A percentile compares a stretch with the other conserved stretches of the same genome.
phyloP scores from a whole-genome alignment of 2,888 invertebrate genomes.

The Pantelozetes paolii region DNA sequence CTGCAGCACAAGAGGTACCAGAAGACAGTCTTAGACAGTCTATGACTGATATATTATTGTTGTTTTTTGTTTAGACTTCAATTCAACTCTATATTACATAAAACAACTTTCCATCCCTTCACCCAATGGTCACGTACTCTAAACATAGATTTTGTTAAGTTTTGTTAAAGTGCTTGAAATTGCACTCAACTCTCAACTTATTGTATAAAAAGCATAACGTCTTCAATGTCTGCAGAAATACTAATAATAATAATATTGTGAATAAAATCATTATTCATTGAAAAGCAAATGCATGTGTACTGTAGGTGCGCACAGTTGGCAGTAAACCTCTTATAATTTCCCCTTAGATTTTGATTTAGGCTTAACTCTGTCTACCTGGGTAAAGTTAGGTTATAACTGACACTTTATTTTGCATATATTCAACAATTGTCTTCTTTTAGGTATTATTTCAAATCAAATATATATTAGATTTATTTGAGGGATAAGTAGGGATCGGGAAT shows the following conservation, averaged over 20 bases:
- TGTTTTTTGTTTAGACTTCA: background rate
- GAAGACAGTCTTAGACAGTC: conserved; percentile 16
- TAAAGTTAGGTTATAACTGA: background rate
- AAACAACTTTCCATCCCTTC: background rate
- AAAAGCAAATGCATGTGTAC: background rate
- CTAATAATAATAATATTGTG: conserved; percentile 25
- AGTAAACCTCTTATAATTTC: conserved; percentile 18
- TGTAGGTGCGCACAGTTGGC: background rate
- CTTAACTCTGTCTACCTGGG: background rate
- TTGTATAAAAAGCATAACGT: background rate
- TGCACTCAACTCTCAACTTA: background rate
- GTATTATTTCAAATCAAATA: background rate
- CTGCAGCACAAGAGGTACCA: no score
- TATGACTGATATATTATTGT: background rate
- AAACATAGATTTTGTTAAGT: conserved; percentile 25
- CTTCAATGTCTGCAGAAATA: background rate
- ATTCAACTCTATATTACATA: conserved; percentile 12
- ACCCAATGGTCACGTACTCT: conserved; percentile 7
- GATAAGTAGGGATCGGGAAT: background rate
- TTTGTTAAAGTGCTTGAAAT: conserved; percentile 19
- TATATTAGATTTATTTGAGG: conserved; percentile 5
- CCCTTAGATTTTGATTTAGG: no score
- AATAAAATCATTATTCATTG: conserved; percentile 7
- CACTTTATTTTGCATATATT: conserved; percentile 24
- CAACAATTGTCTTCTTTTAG: conserved; percentile 32